Base-by-base conservation (phyloP, 2,113 vertebrate species). In the Pycnonotus jocosus region DNA sequence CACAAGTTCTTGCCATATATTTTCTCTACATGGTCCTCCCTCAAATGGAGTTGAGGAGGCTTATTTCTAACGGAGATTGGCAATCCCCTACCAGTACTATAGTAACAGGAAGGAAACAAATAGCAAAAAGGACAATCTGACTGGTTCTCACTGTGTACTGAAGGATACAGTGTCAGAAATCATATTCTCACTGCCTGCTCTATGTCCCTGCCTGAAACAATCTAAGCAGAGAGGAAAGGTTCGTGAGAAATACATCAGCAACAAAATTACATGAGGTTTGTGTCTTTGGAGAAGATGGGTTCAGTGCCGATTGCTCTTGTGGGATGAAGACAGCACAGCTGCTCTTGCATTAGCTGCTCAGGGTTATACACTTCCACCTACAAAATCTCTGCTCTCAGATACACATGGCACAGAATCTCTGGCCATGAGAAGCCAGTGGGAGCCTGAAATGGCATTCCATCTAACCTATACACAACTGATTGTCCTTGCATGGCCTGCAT, bases 391-490 rank as follows among this genome's bases (percentile, higher is more conserved):
- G 80, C 57, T 76, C 45, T 22, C 0, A 1, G 79, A 70, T 15
- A 92, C 35, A 61, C 33, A 19, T 0, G 1, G 47, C 4, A 7
- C 64, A 88, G 42, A 77, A 71, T 18, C 64, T 70, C 50, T 23
- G 2, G 4, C 64, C 3, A 9, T 4, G 80, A 86, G 44, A 92
- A 42, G 56, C 56, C 76, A 58, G 65, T 1, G 5, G 69, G 65
- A 80, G 56, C 73, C 47, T 53, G 71, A 88, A 83, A 65, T 16
- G 37, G 66, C 66, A 91, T 53, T 50, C 56, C 51, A 56, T 24
- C 35, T 3, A 58, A 60, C 54, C 54, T 48, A 28, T 7, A 38
- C 0, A 1, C 0, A 0, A 64, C 47, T 73, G 33, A 73, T 7
- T 40, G 48, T 61, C 64, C 68, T 56, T 48, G 47, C 33, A 61